Conservation (phyloP, 1,140 invertebrate species). For the Uloborus diversus region DNA sequence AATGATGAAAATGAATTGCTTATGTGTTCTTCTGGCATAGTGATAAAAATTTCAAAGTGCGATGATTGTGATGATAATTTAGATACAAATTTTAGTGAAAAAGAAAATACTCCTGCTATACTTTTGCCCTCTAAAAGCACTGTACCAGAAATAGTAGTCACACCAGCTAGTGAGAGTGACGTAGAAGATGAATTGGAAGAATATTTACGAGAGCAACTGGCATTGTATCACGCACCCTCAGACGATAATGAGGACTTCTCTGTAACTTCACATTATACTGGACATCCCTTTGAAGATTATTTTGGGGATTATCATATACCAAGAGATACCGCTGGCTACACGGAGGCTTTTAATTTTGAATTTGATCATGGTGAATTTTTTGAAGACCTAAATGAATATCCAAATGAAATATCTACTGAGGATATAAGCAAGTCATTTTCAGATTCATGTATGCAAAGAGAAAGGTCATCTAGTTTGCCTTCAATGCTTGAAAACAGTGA, state of each 20-base stretch:
- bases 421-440: background rate
- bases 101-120: no score
- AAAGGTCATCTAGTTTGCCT: background rate
- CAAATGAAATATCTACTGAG: background rate
- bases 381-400: conserved; percentile 6
- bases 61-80: no score
- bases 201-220: conserved; percentile 8
- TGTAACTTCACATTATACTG: conserved; percentile 19
- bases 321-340: background rate
- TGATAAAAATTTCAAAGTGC: no score
- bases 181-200: conserved; percentile 32
- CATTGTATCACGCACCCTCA: background rate
- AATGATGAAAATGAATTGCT: no score
- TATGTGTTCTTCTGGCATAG: no score
- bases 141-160: conserved; percentile 33
- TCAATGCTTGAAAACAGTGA: conserved; percentile 24
- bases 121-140: no score
- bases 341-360: conserved; percentile 46
- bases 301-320: background rate
- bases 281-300: conserved; percentile 23
- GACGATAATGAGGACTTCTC: background rate
- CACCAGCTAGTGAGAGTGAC: conserved; percentile 33
- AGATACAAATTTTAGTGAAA: background rate
- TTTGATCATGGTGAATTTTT: conserved; percentile 41
- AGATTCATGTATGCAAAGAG: background rate